Base-by-base conservation (phyloP, 2,113 vertebrate genomes). In the Chionodraco myersi region DNA sequence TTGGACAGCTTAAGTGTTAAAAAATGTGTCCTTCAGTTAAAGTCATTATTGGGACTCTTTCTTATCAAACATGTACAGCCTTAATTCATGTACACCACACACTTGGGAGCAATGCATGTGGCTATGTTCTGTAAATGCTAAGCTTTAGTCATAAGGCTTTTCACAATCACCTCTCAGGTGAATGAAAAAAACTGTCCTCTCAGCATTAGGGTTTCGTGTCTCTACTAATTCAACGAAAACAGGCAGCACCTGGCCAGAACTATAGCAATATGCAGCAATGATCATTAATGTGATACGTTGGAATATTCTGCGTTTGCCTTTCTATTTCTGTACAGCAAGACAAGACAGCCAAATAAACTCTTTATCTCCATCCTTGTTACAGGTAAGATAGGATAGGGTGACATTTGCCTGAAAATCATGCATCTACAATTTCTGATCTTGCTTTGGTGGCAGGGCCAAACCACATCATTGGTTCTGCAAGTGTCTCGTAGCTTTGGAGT, bases 241-340 rank as follows among this genome's bases (percentile, higher is more conserved):
- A 59, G 30, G 51, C 23, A 56, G 49, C 63, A 47, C 56, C 78
- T 67, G 70, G 36, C 14, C 48, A 68, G 8, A 63, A 16, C 8
- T 5, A 45, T n/a, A 54, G 9, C 21, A 44, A 52, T 2, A 53
- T 10, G 23, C 47, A 11, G 51, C 9, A 10, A 4, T 52, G 41
- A 18, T 34, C 6, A 45, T 12, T 6, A 0, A 15, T 57, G 66
- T 18, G 0, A 18, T 1, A 18, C 57, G 14, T 18, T 51, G 52
- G 51, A 72, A 72, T 56, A 60, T 23, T 45, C 7, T 0, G 1
- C 6, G 21, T 72, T 51, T 34, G 47, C 47, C 30, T 30, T 30
- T 30, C 30, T 0, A 30, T 30, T 30, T 30, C 30, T 4, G 30
- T 30, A 30, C 30, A 30, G 30, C 30, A 30, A 30, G 30, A 30